These are phyloP conservation scores for Octonoba sinensis DNA, from an alignment of 2,888 invertebrate genomes.

Conservation along the genomic window DNA sequence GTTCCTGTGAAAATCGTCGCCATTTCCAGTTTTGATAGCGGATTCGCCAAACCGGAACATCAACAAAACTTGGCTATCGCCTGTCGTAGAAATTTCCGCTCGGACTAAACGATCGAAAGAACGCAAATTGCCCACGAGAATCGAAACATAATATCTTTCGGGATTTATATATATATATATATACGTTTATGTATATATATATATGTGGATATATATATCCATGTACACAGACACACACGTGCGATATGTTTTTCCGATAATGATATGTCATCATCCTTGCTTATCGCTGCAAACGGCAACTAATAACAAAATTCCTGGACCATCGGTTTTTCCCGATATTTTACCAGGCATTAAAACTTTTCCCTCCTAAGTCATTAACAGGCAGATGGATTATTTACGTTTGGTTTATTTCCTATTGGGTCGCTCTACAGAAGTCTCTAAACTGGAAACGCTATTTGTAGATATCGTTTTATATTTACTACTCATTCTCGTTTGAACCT, in stretches of 20 bases:
- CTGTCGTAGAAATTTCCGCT: slow-evolving; percentile 29
- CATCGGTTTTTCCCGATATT: slow-evolving; percentile 61
- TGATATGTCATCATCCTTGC: slow-evolving; percentile 55
- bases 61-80: slow-evolving; percentile 26
- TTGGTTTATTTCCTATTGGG: not conserved
- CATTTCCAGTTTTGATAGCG: slow-evolving; percentile 16
- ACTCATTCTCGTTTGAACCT: too few relatives aligned
- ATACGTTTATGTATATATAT: too few relatives aligned
- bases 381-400: slow-evolving; percentile 37
- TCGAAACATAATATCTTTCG: slow-evolving; percentile 60
- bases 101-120: slow-evolving; percentile 40
- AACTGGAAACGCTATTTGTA: too few relatives aligned
- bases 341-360: slow-evolving; percentile 61
- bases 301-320: slow-evolving; percentile 38
- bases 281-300: slow-evolving; percentile 51
- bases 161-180: slow-evolving; percentile 9
- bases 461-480: too few relatives aligned
- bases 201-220: too few relatives aligned
- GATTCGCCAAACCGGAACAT: slow-evolving; percentile 16
- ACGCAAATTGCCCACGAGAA: slow-evolving; percentile 56
- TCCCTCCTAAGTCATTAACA: slow-evolving; percentile 36
- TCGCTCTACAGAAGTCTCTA: too few relatives aligned
- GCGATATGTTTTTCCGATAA: slow-evolving; percentile 57
- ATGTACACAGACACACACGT: too few relatives aligned
- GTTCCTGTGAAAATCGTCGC: too few relatives aligned